Percentiles rank a stretch among this genome's conserved stretches.
phyloP scores from a whole-genome alignment of 2,113 vertebrate species.

The Indri indri region DNA sequence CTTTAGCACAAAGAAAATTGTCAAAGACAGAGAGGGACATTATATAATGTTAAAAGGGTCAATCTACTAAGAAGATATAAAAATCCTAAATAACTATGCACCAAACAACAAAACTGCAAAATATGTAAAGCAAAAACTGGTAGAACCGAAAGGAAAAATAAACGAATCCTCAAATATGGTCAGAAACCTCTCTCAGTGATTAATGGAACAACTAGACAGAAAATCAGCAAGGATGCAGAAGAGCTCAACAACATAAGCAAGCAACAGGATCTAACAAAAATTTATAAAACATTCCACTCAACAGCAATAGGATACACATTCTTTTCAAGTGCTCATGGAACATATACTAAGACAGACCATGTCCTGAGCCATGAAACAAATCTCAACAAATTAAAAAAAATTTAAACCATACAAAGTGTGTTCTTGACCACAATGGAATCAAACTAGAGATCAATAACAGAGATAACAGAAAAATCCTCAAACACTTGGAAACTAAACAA shows the following conservation, averaged over 20 bases:
- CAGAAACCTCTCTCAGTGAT: not conserved
- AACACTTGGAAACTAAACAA: not conserved
- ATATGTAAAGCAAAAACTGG: not conserved
- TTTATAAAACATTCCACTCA: not conserved
- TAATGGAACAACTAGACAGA: not conserved
- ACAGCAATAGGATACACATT: not conserved
- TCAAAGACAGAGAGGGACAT: not conserved
- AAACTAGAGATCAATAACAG: not conserved
- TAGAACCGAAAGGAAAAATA: not conserved
- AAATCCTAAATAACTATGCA: not conserved
- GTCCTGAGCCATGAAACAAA: not conserved
- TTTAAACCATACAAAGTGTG: not conserved
- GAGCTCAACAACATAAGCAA: not conserved
- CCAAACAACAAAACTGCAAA: not conserved
- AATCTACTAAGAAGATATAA: not conserved
- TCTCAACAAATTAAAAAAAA: not conserved
- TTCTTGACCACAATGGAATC: not conserved
- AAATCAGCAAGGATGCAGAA: not conserved
- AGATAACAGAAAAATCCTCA: not conserved
- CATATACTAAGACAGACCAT: not conserved
- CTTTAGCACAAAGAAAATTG: constrained; percentile 6
- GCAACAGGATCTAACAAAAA: not conserved
- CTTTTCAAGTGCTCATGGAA: not conserved
- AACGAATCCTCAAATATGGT: not conserved
- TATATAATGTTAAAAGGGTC: not conserved